Percentiles rank a stretch among this genome's conserved stretches.
phyloP scores from a whole-genome alignment of 2,113 vertebrate species.

The Brachypteracias leptosomus region DNA sequence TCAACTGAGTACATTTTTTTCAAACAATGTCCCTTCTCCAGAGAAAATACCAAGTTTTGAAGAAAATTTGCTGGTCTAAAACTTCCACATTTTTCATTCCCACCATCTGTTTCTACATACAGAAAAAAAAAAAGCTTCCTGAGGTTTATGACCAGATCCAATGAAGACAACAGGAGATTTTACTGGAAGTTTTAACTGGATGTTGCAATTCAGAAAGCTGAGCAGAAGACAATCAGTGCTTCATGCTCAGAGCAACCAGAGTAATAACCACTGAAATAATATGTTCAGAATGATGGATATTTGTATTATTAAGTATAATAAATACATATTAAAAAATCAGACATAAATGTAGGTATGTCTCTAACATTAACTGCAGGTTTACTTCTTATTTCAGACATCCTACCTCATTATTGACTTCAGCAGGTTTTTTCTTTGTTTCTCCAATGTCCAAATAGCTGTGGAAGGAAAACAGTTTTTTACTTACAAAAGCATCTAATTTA shows the following conservation, averaged over 20 bases:
- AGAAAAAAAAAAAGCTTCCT: background rate
- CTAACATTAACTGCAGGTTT: background rate
- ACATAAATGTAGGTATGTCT: background rate
- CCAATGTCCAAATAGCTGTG: conserved; percentile 90
- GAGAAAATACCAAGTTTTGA: background rate
- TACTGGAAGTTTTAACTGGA: background rate
- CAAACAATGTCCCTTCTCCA: background rate
- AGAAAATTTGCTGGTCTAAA: background rate
- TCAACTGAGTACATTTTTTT: background rate
- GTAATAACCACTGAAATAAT: background rate
- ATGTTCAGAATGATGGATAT: background rate
- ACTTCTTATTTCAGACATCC: background rate
- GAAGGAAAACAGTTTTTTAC: background rate
- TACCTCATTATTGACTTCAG: conserved; percentile 82
- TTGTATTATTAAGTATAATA: background rate
- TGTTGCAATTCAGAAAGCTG: background rate
- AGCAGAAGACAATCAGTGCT: background rate
- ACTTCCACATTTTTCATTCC: background rate
- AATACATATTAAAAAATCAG: background rate
- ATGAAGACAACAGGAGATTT: background rate
- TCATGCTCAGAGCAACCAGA: background rate
- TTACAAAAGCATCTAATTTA: background rate
- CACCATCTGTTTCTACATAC: background rate
- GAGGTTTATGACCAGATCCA: background rate
- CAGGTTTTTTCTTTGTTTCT: conserved; percentile 83